phyloP scores from a whole-genome alignment of 2,888 invertebrate species.

The Atrina japonica region DNA sequence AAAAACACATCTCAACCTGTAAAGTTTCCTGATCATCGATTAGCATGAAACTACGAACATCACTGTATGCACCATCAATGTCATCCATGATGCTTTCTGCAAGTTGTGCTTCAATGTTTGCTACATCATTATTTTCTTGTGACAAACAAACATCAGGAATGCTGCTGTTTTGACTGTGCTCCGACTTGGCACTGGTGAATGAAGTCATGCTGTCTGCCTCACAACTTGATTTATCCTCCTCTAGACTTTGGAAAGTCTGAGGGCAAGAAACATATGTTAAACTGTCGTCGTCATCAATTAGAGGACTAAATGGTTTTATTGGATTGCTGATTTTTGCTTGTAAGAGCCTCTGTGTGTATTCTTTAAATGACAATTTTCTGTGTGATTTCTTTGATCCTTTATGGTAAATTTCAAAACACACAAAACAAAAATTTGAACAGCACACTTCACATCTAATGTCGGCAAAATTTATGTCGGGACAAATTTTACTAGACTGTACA shows the following conservation, averaged over 20 bases:
- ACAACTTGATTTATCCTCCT: neutral
- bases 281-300: conserved; percentile 63
- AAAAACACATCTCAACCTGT: conserved; percentile 73
- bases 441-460: conserved; percentile 79
- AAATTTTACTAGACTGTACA: conserved; percentile 53
- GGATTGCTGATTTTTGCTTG: conserved; percentile 31
- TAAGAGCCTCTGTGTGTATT: conserved; percentile 53
- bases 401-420: conserved; percentile 76
- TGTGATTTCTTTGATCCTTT: conserved; percentile 46
- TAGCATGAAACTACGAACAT: conserved; percentile 75
- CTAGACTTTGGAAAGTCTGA: conserved; percentile 48
- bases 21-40: conserved; percentile 77
- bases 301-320: conserved; percentile 70
- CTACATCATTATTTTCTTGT: conserved; percentile 49
- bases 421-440: conserved; percentile 73
- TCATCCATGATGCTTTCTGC: conserved; percentile 57
- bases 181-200: conserved; percentile 62
- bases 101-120: conserved; percentile 50
- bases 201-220: conserved; percentile 55
- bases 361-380: conserved; percentile 58
- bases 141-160: conserved; percentile 66
- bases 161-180: conserved; percentile 60
- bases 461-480: conserved; percentile 77
- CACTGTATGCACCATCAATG: conserved; percentile 50
- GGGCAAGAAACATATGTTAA: conserved; percentile 75